Base-by-base conservation (phyloP, 2,888 invertebrate species). In the Prenolepis imparis region DNA sequence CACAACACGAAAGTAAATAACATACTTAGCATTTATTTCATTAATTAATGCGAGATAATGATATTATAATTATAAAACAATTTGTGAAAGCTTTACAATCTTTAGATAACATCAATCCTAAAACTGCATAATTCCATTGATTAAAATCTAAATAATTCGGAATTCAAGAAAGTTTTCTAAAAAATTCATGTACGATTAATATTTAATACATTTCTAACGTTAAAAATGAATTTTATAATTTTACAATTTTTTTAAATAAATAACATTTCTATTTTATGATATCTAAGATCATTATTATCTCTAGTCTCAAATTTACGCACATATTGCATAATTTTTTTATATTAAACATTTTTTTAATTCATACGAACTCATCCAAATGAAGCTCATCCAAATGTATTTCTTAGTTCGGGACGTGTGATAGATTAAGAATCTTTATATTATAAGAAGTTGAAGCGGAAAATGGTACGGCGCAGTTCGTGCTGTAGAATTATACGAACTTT, bases 271-370 rank as follows among this genome's bases (percentile, higher is more conserved):
- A 55, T n/a, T 55, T 70, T 36, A 4, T 15, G 0, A 18, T 55
- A 44, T 41, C 41, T 21, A 55, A 3, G 18, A 55, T 55, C 18
- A 70, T 36, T 72, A 44, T 67, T 67, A 28, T 70, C 1, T 52
- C 36, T 5, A 55, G 3, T 55, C 9, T 36, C 18, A 72, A 72
- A 39, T 39, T 3, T 24, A 21, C 18, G 1, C 3, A 21, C 28
- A 28, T 28, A 28, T 36, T 24, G n/a, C 18, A 41, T 59, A 41
- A 28, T 73, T 15, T 61, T 57, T 18, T 48, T 18, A 28, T n/a
- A 11, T 66, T 36, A 36, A 57, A 73, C 28, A 0, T 28, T 39
- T 24, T 24, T 59, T 28, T 41, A 18, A 9, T 48, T 63, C 11
- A 63, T 32, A 39, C 6, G 39, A 11, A 39, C 15, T 52, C 5